Evolutionary conservation across 2,797 vertebrate genomes (phyloP).

Genomic region (Alfaro cultratus): DNA sequence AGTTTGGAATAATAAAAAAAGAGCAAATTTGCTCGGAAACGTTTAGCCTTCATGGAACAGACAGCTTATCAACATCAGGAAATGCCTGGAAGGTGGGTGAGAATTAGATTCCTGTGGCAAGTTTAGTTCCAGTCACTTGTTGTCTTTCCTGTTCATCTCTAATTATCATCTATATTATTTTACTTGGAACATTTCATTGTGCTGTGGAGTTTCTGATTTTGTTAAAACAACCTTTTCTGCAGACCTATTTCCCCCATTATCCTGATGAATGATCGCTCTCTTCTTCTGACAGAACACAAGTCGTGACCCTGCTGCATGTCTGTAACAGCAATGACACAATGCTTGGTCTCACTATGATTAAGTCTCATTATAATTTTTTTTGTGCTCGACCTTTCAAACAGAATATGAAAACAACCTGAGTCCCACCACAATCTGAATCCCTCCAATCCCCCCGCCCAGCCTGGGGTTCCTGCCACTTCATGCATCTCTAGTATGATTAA

Average conservation of each 20-base stretch:
- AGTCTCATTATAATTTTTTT: conserved; percentile 68
- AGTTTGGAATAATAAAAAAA: not conserved
- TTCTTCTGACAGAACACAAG: conserved; percentile 14
- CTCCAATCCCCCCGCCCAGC: not conserved
- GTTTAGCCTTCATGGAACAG: not conserved
- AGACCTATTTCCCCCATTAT: not conserved
- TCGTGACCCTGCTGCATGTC: conserved; percentile 28
- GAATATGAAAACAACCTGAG: conserved; percentile 38
- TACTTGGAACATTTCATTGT: not conserved
- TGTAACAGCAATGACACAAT: conserved; percentile 17
- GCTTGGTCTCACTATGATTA: conserved; percentile 60
- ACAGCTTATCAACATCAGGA: not conserved
- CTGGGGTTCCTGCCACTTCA: conserved; percentile 36
- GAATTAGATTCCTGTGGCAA: not conserved
- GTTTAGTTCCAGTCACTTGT: not conserved
- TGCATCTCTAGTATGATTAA: conserved; percentile 60
- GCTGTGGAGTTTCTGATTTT: not conserved
- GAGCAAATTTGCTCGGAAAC: not conserved
- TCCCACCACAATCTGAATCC: conserved; percentile 31
- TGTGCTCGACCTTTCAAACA: conserved; percentile 60
- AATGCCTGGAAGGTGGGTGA: not conserved
- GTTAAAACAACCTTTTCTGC: not conserved
- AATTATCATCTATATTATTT: not conserved
- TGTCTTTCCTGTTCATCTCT: not conserved
- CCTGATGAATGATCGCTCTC: conserved; percentile 14